A percentile compares a stretch with the other conserved stretches of the same genome.
These are phyloP conservation scores for Octonoba sinensis DNA, from an alignment of 2,888 invertebrate species.

Conservation along the genomic window DNA sequence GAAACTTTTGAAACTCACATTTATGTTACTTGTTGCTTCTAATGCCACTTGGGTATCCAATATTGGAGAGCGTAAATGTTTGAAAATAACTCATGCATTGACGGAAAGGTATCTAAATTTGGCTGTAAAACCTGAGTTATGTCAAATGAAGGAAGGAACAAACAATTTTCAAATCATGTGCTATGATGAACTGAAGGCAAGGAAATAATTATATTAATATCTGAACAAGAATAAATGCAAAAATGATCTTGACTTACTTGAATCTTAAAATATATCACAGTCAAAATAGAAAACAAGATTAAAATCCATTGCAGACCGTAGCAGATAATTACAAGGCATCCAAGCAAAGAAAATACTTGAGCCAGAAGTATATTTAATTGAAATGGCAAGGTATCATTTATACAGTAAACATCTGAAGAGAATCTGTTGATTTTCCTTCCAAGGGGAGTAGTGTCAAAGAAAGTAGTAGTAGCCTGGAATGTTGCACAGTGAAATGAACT, in stretches of 20 bases:
- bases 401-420: slow-evolving; percentile 93
- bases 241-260: slow-evolving; percentile 72
- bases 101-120: too few relatives aligned
- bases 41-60: too few relatives aligned
- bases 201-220: too few relatives aligned
- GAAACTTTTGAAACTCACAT: too few relatives aligned
- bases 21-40: too few relatives aligned
- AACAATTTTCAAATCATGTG: too few relatives aligned
- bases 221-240: too few relatives aligned
- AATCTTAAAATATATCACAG: slow-evolving; percentile 86
- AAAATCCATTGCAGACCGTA: slow-evolving; percentile 94
- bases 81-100: too few relatives aligned
- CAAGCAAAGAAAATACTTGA: slow-evolving; percentile 85
- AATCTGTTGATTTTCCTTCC: slow-evolving; percentile 95
- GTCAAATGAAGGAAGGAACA: too few relatives aligned
- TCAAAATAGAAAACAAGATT: slow-evolving; percentile 83
- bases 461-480: slow-evolving; percentile 78
- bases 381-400: slow-evolving; percentile 96
- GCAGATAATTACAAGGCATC: slow-evolving; percentile 85
- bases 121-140: too few relatives aligned
- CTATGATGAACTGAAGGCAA: too few relatives aligned
- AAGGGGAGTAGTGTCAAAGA: slow-evolving; percentile 91
- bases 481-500: background rate
- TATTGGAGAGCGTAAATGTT: too few relatives aligned
- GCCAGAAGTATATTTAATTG: slow-evolving; percentile 90